A percentile compares a stretch with the other conserved stretches of the same genome.
Evolutionary conservation across 2,888 invertebrate genomes (phyloP).

Genomic region (Eupithecia insigniata): DNA sequence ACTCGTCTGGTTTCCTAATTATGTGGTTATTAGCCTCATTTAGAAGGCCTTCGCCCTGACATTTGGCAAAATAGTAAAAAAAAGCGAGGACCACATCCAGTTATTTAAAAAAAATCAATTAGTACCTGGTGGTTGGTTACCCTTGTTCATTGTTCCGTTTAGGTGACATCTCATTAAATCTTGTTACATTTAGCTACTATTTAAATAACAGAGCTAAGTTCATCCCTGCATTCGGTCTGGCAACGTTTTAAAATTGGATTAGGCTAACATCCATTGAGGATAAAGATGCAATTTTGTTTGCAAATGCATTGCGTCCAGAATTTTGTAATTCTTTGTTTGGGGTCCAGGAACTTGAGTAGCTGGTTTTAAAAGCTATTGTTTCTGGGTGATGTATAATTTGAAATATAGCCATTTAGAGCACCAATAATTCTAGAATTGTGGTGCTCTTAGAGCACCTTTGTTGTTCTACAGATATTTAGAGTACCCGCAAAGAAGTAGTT

Average conservation of each 20-base stretch:
- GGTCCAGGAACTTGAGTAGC: conserved; percentile 14
- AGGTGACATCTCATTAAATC: not conserved
- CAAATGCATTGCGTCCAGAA: conserved; percentile 33
- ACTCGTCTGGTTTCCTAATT: not conserved
- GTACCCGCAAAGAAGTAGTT: too few relatives aligned
- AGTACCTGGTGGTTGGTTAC: not conserved
- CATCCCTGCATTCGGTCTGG: conserved; percentile 64
- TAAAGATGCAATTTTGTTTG: conserved; percentile 52
- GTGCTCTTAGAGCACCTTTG: too few relatives aligned
- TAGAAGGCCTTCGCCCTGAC: not conserved
- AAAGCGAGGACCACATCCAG: not conserved
- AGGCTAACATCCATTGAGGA: conserved; percentile 60
- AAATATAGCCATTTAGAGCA: too few relatives aligned
- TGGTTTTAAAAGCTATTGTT: conserved; percentile 12
- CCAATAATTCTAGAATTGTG: too few relatives aligned
- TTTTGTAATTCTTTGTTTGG: conserved; percentile 36
- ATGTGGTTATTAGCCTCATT: not conserved
- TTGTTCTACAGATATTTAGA: too few relatives aligned
- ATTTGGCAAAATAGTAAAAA: not conserved
- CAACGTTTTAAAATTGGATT: conserved; percentile 79
- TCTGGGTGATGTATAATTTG: not conserved
- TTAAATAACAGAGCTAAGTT: not conserved
- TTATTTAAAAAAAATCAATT: not conserved
- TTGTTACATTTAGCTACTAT: not conserved
- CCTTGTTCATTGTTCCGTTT: not conserved